phyloP scores from a whole-genome alignment of 2,113 vertebrate genomes.

The Saguinus imperator region DNA sequence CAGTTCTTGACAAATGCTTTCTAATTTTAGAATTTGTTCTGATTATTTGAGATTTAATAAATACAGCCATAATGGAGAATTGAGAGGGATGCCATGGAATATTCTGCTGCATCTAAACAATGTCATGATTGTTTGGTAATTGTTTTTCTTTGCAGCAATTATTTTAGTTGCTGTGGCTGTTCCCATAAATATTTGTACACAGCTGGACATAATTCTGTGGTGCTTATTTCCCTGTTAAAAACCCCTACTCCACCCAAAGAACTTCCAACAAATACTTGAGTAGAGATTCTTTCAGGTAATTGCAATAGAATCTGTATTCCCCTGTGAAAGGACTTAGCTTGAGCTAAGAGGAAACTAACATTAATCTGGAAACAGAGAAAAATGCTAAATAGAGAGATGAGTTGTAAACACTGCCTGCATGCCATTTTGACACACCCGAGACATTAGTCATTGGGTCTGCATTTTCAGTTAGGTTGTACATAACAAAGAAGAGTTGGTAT shows the following conservation, averaged over 20 bases:
- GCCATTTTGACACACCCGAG: constrained; percentile 54
- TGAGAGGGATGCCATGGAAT: not conserved
- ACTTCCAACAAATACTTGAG: constrained; percentile 3
- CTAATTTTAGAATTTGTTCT: constrained; percentile 9
- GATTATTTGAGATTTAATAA: constrained; percentile 29
- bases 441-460: constrained; percentile 54
- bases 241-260: not conserved
- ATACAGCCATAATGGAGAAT: not conserved
- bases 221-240: constrained; percentile 34
- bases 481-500: constrained; percentile 33
- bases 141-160: constrained; percentile 32
- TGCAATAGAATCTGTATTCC: constrained; percentile 31
- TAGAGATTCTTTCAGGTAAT: constrained; percentile 47
- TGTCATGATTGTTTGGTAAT: not conserved
- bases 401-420: constrained; percentile 46
- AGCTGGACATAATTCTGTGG: constrained; percentile 37
- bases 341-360: constrained; percentile 5
- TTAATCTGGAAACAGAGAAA: constrained; percentile 50
- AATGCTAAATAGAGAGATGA: constrained; percentile 44
- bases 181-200: not conserved
- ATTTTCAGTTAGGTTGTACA: constrained; percentile 42
- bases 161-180: constrained; percentile 13
- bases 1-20: not conserved
- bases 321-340: constrained; percentile 26
- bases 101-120: constrained; percentile 38